Evolutionary conservation across 2,113 vertebrate species (phyloP).

Genomic region (Neodontobutis hainanensis): DNA sequence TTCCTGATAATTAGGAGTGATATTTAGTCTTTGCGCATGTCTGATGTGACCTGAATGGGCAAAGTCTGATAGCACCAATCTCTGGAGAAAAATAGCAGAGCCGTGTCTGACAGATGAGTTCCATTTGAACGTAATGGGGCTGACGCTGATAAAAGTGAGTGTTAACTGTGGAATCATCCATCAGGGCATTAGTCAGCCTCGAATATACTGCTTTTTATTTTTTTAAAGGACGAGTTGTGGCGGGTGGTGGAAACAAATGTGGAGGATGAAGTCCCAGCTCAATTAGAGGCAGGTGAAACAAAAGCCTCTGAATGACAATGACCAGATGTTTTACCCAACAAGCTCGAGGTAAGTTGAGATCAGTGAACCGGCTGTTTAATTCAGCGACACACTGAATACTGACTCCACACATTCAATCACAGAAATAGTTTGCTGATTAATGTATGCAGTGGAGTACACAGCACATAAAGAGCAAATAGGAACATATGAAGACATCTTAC

Average conservation of each 20-base stretch:
- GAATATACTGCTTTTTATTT: neutral
- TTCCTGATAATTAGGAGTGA: neutral
- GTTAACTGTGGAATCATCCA: neutral
- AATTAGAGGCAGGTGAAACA: neutral
- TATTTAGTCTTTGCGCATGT: neutral
- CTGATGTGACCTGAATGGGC: neutral
- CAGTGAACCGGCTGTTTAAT: neutral
- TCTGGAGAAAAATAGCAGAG: neutral
- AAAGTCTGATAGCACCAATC: neutral
- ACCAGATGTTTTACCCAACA: neutral
- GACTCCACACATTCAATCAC: too few species aligned
- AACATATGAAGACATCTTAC: too few species aligned
- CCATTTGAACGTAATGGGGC: constrained; percentile 6
- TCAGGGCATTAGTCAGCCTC: neutral
- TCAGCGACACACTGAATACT: neutral
- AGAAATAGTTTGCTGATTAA: too few species aligned
- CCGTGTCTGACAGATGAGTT: constrained; percentile 9
- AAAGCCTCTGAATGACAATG: neutral
- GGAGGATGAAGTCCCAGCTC: neutral
- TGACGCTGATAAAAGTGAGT: constrained; percentile 4
- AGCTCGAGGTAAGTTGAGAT: neutral
- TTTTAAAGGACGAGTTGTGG: neutral
- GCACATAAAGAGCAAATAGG: too few species aligned
- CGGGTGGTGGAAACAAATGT: too few species aligned
- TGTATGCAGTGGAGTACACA: too few species aligned